A percentile compares a stretch with the other conserved stretches of the same genome.
These are phyloP conservation scores for Volucella zonaria DNA, from an alignment of 2,888 invertebrate genomes.

Conservation along the genomic window DNA sequence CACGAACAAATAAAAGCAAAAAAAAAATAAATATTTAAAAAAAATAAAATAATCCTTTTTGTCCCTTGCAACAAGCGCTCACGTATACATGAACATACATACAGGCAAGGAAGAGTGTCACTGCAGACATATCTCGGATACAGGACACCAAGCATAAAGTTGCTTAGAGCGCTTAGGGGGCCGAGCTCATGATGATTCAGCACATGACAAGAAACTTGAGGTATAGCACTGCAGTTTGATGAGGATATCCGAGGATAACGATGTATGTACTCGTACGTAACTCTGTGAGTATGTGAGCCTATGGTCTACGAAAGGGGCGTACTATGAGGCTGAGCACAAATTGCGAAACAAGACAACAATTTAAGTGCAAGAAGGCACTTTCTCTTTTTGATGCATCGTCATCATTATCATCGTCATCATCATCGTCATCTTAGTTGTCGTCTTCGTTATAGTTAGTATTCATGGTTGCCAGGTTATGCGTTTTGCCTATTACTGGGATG, in stretches of 20 bases:
- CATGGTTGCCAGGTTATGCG: too few relatives aligned
- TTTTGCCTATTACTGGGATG: too few relatives aligned
- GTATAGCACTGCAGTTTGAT: constrained; percentile 62
- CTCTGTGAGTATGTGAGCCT: constrained; percentile 52
- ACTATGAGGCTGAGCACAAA: constrained; percentile 30
- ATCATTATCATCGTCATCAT: constrained; percentile 44
- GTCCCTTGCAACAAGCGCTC: constrained; percentile 19
- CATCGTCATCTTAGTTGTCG: constrained; percentile 9
- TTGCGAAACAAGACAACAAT: constrained; percentile 74
- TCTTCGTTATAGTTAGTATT: not conserved
- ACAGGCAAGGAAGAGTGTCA: constrained; percentile 20
- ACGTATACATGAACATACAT: constrained; percentile 10
- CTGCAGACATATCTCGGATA: constrained; percentile 50
- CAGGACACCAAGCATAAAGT: constrained; percentile 40
- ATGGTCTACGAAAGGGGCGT: constrained; percentile 50
- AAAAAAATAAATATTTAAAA: not conserved
- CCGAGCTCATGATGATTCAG: constrained; percentile 58
- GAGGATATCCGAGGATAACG: constrained; percentile 59
- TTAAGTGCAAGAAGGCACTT: constrained; percentile 76
- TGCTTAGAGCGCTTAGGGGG: constrained; percentile 33
- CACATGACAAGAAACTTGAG: constrained; percentile 67
- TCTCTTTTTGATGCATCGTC: constrained; percentile 74
- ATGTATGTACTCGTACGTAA: too few relatives aligned
- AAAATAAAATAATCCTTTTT: constrained; percentile 16
- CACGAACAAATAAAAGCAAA: constrained; percentile 14